Percentiles rank a stretch among this genome's conserved stretches.
These are phyloP conservation scores for Theretra japonica DNA, from an alignment of 2,888 invertebrate species.

Conservation along the genomic window DNA sequence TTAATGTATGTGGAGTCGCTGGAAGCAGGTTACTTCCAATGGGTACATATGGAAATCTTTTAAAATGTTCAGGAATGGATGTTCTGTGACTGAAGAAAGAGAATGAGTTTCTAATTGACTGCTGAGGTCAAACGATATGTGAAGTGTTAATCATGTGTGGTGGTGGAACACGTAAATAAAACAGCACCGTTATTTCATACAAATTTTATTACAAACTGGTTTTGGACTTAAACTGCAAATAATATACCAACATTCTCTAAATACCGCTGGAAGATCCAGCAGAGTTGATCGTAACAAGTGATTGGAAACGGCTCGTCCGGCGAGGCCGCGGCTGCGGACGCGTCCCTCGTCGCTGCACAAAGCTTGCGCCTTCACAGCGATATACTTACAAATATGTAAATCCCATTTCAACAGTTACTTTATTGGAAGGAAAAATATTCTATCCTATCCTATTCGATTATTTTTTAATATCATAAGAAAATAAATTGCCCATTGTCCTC, in stretches of 20 bases:
- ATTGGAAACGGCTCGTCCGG: conserved; percentile 66
- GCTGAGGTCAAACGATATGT: too few species aligned
- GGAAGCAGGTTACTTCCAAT: too few species aligned
- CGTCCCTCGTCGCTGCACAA: conserved; percentile 19
- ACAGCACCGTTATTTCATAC: conserved; percentile 67
- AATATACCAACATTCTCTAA: conserved; percentile 75
- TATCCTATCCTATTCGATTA: conserved; percentile 13
- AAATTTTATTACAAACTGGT: conserved; percentile 84
- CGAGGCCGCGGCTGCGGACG: conserved; percentile 25
- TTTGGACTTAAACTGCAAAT: conserved; percentile 80
- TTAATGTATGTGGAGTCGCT: too few species aligned
- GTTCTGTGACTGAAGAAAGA: too few species aligned
- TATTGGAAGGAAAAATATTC: conserved; percentile 6
- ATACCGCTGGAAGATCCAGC: conserved; percentile 67
- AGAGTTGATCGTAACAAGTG: conserved; percentile 64
- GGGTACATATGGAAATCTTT: too few species aligned
- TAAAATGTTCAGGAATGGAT: too few species aligned
- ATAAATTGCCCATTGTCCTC: conserved; percentile 30
- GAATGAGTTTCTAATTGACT: too few species aligned
- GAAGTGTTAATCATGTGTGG: background rate
- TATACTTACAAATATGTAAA: conserved; percentile 6
- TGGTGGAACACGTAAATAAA: conserved; percentile 50
- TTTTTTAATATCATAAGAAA: conserved; percentile 12
- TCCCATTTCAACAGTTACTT: conserved; percentile 8
- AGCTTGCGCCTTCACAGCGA: background rate